Evolutionary conservation across 2,113 vertebrate genomes (phyloP), one percentile per base, ranked within the genome.

Genomic region (Corythoichthys intestinalis): DNA sequence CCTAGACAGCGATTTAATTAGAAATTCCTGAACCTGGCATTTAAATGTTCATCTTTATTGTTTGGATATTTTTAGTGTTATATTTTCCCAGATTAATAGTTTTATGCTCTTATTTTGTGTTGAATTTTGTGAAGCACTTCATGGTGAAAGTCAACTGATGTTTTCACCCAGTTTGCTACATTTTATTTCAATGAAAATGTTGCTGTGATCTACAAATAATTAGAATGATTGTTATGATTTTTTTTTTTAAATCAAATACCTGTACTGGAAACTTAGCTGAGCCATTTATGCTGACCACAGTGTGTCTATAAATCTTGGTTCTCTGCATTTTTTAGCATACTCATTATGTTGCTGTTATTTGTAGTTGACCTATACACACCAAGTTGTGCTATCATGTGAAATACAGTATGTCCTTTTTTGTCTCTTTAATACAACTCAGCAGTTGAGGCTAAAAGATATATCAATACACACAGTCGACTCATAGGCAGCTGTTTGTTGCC

Each of bases 221-320:
- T 69, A 14, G 62, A 57, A 84, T 70, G 58, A 65, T 71, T 71
- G 62, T 83, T 76, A 76, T 83, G 74, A 83, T 79, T 54, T 71
- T 77, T 84, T 77, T 69, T 41, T 77, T 69, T 11, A 62, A 70
- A 28, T 28, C 67, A 70, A 70, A 44, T 85, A 85, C 88, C 87
- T 44, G 41, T 44, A 44, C 41, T 44, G 41, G 85, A 87, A 90
- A 79, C 48, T 53, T 44, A 83, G 84, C 74, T 52, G 87, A 89
- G 86, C 86, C 83, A 87, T 79, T 79, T 85, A 75, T 80, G 80
- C 80, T 85, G 83, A 88, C 84, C 87, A 86, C 82, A 85, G 63
- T 75, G 78, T 75, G 77, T 66, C 17, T 64, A 60, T 75, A 52
- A 70, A 35, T 80, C 37, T 70, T 71, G 41, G 35, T 46, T 48